Percentiles rank a stretch among this genome's conserved stretches.
Conservation (phyloP, 2,797 vertebrate genomes). For the Poecilia picta region DNA sequence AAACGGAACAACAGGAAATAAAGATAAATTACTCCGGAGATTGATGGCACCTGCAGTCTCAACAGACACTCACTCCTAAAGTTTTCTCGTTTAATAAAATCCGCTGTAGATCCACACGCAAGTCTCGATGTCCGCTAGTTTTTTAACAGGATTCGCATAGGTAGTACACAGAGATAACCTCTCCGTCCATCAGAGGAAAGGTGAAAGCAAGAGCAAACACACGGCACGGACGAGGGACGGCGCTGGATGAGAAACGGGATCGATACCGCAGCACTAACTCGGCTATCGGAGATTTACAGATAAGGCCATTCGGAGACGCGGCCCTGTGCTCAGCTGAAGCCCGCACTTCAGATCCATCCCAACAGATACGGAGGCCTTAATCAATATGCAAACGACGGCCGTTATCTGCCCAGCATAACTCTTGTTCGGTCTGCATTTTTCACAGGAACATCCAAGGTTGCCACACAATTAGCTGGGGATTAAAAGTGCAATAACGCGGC, state of each 20-base stretch:
- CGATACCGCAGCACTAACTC: conserved; percentile 70
- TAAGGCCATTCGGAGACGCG: conserved; percentile 54
- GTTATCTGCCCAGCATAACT: conserved; percentile 32
- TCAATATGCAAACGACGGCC: conserved; percentile 70
- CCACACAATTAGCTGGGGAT: conserved; percentile 53
- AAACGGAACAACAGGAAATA: conserved; percentile 56
- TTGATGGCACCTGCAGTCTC: conserved; percentile 46
- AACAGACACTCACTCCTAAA: conserved; percentile 20
- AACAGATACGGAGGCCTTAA: conserved; percentile 56
- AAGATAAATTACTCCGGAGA: conserved; percentile 71
- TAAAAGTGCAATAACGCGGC: conserved; percentile 31
- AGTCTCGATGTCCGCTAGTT: neutral
- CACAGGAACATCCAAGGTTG: conserved; percentile 64
- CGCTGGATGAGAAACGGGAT: conserved; percentile 66
- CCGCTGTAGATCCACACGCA: conserved; percentile 8
- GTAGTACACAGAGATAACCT: conserved; percentile 11
- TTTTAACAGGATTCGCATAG: neutral
- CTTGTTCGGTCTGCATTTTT: conserved; percentile 59
- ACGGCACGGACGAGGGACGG: conserved; percentile 57
- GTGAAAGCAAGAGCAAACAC: conserved; percentile 29
- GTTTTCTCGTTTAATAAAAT: neutral
- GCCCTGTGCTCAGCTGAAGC: conserved; percentile 27
- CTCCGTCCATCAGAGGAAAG: conserved; percentile 26
- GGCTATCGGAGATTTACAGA: conserved; percentile 74
- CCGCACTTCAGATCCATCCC: conserved; percentile 39